A percentile compares a stretch with the other conserved stretches of the same genome.
These are phyloP conservation scores for Sylvicapra grimmia DNA, from an alignment of 2,113 vertebrate genomes.

Conservation along the genomic window DNA sequence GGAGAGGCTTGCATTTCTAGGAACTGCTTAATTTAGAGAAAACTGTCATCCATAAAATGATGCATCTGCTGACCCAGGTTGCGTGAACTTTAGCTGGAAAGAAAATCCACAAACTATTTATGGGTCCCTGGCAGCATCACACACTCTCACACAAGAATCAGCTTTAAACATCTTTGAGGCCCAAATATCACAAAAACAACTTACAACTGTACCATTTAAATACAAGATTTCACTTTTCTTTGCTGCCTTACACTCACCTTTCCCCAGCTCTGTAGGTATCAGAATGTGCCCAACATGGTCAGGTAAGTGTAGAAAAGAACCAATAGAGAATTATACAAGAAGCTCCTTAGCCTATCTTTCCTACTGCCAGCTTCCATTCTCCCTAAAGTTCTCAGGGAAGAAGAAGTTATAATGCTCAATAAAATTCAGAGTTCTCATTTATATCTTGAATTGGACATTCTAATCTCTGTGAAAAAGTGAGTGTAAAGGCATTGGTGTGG, in stretches of 20 bases:
- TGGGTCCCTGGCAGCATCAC: background rate
- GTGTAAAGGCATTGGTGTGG: background rate
- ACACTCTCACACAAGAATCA: background rate
- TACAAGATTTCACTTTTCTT: background rate
- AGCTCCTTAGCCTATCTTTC: background rate
- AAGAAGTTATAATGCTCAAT: background rate
- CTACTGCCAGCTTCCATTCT: background rate
- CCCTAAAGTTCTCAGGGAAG: background rate
- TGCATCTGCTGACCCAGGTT: background rate
- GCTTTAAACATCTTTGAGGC: background rate
- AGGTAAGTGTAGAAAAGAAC: background rate
- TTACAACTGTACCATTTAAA: background rate
- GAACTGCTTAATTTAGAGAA: background rate
- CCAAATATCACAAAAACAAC: background rate
- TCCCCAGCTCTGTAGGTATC: background rate
- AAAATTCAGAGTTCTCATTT: background rate
- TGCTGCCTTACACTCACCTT: background rate
- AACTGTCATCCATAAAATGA: background rate
- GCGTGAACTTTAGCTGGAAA: background rate
- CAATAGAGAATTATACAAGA: background rate
- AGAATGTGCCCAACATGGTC: background rate
- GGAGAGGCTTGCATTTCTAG: background rate
- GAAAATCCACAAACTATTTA: background rate
- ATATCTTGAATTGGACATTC: background rate
- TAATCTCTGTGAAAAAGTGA: background rate